Evolutionary conservation across 2,113 vertebrate species (phyloP).

Genomic region (Uria lomvia): DNA sequence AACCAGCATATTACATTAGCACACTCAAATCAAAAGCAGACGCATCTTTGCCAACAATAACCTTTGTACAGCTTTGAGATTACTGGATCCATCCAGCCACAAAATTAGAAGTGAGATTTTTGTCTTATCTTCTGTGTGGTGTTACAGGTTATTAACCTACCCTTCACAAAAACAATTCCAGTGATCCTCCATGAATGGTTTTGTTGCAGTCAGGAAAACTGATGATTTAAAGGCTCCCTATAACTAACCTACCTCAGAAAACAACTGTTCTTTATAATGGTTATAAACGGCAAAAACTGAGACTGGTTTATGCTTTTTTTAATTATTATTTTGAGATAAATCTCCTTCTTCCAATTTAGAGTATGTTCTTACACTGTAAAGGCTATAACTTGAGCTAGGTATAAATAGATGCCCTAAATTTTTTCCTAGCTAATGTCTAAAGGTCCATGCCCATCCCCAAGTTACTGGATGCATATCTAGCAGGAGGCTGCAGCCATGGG

Average conservation of each 20-base stretch:
- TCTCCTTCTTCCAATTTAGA: neutral
- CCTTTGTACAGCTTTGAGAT: neutral
- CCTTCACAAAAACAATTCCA: conserved; percentile 7
- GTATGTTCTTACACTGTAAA: neutral
- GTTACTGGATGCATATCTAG: neutral
- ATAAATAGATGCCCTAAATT: fast-evolving
- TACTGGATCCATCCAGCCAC: conserved; percentile 28
- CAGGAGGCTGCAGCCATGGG: neutral
- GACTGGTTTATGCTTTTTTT: neutral
- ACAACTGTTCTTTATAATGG: neutral
- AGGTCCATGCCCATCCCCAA: neutral
- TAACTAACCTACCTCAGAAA: conserved; percentile 29
- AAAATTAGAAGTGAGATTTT: conserved; percentile 35
- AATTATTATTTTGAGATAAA: neutral
- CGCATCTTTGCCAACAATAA: neutral
- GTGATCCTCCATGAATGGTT: conserved; percentile 29
- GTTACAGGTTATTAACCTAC: conserved; percentile 49
- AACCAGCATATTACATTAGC: neutral
- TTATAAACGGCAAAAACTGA: neutral
- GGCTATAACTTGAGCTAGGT: neutral
- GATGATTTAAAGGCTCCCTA: neutral
- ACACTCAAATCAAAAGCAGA: neutral
- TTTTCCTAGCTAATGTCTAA: neutral
- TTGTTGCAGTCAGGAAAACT: conserved; percentile 27
- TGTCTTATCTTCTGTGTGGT: conserved; percentile 36